A percentile compares a stretch with the other conserved stretches of the same genome.
phyloP scores from a whole-genome alignment of 92 coral and sea anemone genomes.

The Zoanthus gigantus region DNA sequence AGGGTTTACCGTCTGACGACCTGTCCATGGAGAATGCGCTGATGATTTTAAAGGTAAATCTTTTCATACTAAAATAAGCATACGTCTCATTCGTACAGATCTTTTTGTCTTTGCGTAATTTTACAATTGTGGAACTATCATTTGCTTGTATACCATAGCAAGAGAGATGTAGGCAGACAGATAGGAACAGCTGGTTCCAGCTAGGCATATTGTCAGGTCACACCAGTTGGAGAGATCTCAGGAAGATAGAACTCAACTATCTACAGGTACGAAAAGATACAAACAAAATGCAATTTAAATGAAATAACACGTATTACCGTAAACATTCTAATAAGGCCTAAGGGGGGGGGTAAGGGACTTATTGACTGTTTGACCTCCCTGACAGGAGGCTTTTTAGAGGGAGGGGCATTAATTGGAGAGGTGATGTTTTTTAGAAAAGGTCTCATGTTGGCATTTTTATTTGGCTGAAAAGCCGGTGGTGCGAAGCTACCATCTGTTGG shows the following conservation, averaged over 20 bases:
- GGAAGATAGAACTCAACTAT: constrained; percentile 31
- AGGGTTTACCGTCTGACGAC: constrained; percentile 98
- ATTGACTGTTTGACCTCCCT: too few species aligned
- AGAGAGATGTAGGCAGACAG: constrained; percentile 51
- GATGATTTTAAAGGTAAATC: constrained; percentile 89
- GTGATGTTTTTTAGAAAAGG: too few species aligned
- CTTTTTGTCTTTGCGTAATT: too few species aligned
- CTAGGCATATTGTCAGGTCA: constrained; percentile 41
- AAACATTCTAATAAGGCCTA: too few species aligned
- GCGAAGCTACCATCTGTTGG: too few species aligned
- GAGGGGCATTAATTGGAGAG: too few species aligned
- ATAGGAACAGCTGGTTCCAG: constrained; percentile 45
- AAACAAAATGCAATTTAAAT: not conserved
- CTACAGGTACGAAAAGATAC: constrained; percentile 19
- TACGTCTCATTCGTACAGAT: too few species aligned
- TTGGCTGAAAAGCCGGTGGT: too few species aligned
- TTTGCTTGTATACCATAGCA: constrained; percentile 14
- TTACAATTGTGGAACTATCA: not conserved
- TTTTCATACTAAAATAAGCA: too few species aligned
- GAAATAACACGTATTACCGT: not conserved
- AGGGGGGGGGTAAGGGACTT: too few species aligned
- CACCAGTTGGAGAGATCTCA: constrained; percentile 40
- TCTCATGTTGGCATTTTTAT: too few species aligned
- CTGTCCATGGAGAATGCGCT: constrained; percentile 99
- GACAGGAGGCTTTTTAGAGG: too few species aligned